phyloP scores from a whole-genome alignment of 1,140 invertebrate species.

The Gryon sp. region DNA sequence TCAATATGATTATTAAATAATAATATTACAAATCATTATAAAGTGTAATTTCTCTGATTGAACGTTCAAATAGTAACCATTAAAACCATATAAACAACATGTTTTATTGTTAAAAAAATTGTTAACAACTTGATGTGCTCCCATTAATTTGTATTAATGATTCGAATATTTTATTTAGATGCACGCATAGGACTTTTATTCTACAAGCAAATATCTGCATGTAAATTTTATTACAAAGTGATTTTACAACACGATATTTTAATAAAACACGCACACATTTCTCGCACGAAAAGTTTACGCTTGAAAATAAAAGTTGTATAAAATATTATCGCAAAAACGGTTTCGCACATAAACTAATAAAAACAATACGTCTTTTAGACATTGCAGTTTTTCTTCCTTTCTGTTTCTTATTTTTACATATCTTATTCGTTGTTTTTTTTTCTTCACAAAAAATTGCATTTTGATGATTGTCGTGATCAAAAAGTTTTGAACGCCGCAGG shows the following conservation, averaged over 20 bases:
- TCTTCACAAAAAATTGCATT: conserved; percentile 28
- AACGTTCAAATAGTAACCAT: too few species aligned
- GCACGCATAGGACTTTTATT: conserved; percentile 44
- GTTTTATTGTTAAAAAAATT: conserved; percentile 32
- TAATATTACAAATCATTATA: too few species aligned
- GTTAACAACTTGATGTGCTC: conserved; percentile 15
- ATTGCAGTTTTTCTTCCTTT: neutral
- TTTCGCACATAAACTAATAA: conserved; percentile 22
- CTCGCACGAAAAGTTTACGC: conserved; percentile 48
- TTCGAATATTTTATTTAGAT: conserved; percentile 58
- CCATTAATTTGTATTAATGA: conserved; percentile 58
- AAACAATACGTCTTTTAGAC: conserved; percentile 25
- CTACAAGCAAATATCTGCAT: conserved; percentile 50
- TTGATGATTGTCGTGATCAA: conserved; percentile 33
- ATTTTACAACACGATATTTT: conserved; percentile 60
- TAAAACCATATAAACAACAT: conserved; percentile 13
- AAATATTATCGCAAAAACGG: conserved; percentile 27
- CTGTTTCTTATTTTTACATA: too few species aligned
- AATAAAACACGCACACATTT: conserved; percentile 58
- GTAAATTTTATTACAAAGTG: conserved; percentile 61
- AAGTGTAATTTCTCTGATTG: too few species aligned
- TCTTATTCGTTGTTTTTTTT: conserved; percentile 8
- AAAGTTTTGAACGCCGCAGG: conserved; percentile 17
- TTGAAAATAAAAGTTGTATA: conserved; percentile 44
- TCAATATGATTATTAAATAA: too few species aligned